These are phyloP conservation scores for Phallusia fumigata DNA, from an alignment of 23 tunicate species.

Conservation along the genomic window DNA sequence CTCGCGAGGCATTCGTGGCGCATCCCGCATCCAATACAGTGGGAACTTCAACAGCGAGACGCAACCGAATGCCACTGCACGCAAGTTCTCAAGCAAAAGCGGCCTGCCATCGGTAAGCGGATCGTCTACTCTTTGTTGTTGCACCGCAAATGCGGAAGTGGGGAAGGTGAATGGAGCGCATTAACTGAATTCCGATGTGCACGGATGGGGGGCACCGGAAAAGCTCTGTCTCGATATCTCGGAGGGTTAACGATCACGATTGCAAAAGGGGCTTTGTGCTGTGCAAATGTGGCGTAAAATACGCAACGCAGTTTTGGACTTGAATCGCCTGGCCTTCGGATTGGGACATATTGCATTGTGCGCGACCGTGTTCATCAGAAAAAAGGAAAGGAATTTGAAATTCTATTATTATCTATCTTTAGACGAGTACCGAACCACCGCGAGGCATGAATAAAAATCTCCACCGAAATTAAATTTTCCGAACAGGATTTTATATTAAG, in stretches of 20 bases:
- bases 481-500: background rate
- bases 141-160: conserved; percentile 5
- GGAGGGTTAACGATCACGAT: background rate
- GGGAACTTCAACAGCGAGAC: background rate
- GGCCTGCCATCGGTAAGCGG: background rate
- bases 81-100: conserved; percentile 7
- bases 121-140: background rate
- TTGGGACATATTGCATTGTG: background rate
- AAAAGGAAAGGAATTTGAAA: background rate
- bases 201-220: background rate
- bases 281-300: background rate
- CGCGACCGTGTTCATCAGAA: background rate
- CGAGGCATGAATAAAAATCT: background rate
- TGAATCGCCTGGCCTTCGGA: background rate
- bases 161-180: background rate
- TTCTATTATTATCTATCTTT: background rate
- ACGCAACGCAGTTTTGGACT: background rate
- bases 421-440: background rate
- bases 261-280: conserved; percentile 4
- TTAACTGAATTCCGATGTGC: background rate
- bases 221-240: background rate
- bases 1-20: background rate
- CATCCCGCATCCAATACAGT: conserved; percentile 6
- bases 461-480: background rate
- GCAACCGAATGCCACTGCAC: background rate